A percentile compares a stretch with the other conserved stretches of the same genome.
phyloP scores from a whole-genome alignment of 2,113 vertebrate genomes.

The Rynchops niger region DNA sequence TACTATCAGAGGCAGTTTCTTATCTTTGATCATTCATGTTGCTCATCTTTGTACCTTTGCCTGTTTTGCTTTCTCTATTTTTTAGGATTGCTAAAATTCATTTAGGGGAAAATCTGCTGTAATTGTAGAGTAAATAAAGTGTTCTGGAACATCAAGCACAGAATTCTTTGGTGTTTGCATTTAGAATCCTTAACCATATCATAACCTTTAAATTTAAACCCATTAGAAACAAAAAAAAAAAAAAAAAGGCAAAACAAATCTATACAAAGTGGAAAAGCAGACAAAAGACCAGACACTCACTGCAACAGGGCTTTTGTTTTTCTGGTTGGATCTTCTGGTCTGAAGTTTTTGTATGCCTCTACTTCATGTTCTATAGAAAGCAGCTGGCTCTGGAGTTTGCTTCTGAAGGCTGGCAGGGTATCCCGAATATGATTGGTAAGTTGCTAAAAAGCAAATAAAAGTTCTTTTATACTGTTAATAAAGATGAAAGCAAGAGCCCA shows the following conservation, averaged over 20 bases:
- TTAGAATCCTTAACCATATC: not conserved
- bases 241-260: not conserved
- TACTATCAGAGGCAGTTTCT: not conserved
- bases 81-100: not conserved
- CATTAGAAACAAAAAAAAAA: not conserved
- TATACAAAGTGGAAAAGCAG: not conserved
- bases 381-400: constrained; percentile 84
- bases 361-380: constrained; percentile 87
- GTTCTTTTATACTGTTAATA: not conserved
- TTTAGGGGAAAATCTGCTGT: not conserved
- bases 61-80: not conserved
- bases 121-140: not conserved
- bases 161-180: not conserved
- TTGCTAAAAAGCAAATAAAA: constrained; percentile 79
- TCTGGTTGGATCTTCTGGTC: constrained; percentile 83
- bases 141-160: not conserved
- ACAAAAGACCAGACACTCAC: constrained; percentile 73
- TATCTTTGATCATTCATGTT: not conserved
- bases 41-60: not conserved
- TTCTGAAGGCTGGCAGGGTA: constrained; percentile 84
- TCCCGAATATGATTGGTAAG: constrained; percentile 93
- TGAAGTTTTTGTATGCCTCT: constrained; percentile 82
- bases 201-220: not conserved
- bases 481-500: constrained; percentile 5
- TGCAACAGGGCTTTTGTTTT: constrained; percentile 89